Evolutionary conservation across 2,888 invertebrate species (phyloP).

Genomic region (Octonoba sinensis): DNA sequence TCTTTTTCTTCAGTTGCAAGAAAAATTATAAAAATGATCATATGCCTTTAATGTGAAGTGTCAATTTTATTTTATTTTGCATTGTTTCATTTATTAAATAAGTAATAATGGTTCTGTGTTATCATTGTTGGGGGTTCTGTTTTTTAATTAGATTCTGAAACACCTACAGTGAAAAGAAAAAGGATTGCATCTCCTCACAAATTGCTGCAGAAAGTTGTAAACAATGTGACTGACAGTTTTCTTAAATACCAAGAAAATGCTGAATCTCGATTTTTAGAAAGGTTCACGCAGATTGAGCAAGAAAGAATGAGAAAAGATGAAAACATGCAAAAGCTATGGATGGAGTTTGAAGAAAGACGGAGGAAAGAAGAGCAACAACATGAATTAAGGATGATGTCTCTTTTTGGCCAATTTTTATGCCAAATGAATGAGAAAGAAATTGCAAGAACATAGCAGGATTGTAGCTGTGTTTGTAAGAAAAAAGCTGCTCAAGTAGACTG

Average conservation of each 20-base stretch:
- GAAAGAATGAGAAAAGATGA: constrained; percentile 56
- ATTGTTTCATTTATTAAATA: no score
- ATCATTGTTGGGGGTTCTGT: not conserved
- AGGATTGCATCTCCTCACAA: constrained; percentile 15
- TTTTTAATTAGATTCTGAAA: constrained; percentile 7
- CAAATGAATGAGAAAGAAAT: constrained; percentile 36
- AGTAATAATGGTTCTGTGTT: no score
- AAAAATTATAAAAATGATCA: no score
- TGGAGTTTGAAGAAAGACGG: constrained; percentile 56
- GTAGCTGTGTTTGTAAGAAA: no score
- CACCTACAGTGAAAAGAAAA: constrained; percentile 37
- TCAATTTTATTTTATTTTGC: no score
- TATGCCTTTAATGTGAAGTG: no score
- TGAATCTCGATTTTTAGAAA: constrained; percentile 51
- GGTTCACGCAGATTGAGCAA: constrained; percentile 46
- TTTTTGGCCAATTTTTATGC: constrained; percentile 42
- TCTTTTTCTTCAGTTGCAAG: no score
- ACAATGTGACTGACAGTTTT: constrained; percentile 53
- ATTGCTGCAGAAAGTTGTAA: constrained; percentile 38
- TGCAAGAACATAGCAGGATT: not conserved
- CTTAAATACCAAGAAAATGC: constrained; percentile 45
- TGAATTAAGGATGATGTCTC: constrained; percentile 50
- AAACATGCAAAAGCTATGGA: constrained; percentile 51
- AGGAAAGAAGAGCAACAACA: constrained; percentile 57
- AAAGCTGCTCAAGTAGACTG: no score